Evolutionary conservation across 2,888 invertebrate species (phyloP).

Genomic region (Serrognathus titanus): DNA sequence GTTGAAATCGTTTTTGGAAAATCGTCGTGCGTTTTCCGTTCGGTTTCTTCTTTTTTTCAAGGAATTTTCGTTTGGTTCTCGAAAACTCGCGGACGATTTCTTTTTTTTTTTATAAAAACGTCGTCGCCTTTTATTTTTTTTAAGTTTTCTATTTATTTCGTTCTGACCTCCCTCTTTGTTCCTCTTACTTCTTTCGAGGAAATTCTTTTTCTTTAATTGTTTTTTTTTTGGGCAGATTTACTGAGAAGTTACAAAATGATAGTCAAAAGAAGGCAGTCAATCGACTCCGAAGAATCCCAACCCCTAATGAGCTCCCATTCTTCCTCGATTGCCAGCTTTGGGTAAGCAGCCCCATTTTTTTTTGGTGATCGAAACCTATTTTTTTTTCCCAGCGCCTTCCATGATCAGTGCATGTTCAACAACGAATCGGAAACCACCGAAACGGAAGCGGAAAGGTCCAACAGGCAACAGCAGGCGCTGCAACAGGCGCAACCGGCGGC

Average conservation of each 20-base stretch:
- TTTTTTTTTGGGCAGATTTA: constrained; percentile 35
- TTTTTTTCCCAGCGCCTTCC: constrained; percentile 25
- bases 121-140: no score
- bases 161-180: no score
- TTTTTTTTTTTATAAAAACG: no score
- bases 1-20: no score
- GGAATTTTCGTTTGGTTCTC: no score
- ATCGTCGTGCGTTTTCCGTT: no score
- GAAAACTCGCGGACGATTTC: no score
- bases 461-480: constrained; percentile 2
- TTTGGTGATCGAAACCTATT: neutral
- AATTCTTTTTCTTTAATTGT: no score
- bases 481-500: neutral
- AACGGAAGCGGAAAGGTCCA: constrained; percentile 26
- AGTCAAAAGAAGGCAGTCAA: constrained; percentile 28
- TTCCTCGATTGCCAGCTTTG: constrained; percentile 41
- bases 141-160: no score
- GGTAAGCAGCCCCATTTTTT: constrained; percentile 35
- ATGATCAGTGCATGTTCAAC: constrained; percentile 34
- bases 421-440: constrained; percentile 42
- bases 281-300: constrained; percentile 48
- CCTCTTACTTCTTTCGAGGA: no score
- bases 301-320: constrained; percentile 46
- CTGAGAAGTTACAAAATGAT: constrained; percentile 40
- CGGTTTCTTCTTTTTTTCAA: no score